phyloP scores from a whole-genome alignment of 1,140 invertebrate species.

The Pogonognathellus flavescens region DNA sequence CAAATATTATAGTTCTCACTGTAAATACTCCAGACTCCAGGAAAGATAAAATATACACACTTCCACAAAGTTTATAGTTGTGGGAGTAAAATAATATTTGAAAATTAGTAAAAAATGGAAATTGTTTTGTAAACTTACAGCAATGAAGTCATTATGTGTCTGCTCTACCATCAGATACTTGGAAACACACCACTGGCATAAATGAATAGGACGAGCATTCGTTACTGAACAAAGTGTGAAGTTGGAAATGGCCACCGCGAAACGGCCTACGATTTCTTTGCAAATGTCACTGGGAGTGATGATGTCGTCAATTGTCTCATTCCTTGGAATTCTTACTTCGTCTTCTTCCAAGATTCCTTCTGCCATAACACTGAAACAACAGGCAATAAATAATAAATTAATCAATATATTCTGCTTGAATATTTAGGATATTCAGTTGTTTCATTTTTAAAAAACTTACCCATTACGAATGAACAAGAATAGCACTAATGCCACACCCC shows the following conservation, averaged over 20 bases:
- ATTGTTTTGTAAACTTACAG: slow-evolving; percentile 29
- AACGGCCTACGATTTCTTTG: slow-evolving; percentile 50
- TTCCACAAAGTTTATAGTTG: too few species aligned
- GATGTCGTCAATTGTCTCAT: slow-evolving; percentile 33
- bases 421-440: too few species aligned
- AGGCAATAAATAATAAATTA: too few species aligned
- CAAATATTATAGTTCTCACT: too few species aligned
- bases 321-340: not conserved
- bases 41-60: not conserved
- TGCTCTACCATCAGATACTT: slow-evolving; percentile 56
- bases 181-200: slow-evolving; percentile 62
- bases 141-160: slow-evolving; percentile 57
- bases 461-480: too few species aligned
- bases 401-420: too few species aligned
- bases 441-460: too few species aligned
- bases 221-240: slow-evolving; percentile 63
- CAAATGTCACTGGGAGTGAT: slow-evolving; percentile 59
- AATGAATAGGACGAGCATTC: slow-evolving; percentile 65
- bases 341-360: not conserved
- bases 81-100: too few species aligned
- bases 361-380: not conserved
- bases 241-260: slow-evolving; percentile 63
- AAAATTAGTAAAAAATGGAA: not conserved
- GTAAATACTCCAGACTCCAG: too few species aligned
- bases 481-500: too few species aligned